A percentile compares a stretch with the other conserved stretches of the same genome.
phyloP scores from a whole-genome alignment of 1,140 invertebrate species.

The Rhagoletis pomonella region DNA sequence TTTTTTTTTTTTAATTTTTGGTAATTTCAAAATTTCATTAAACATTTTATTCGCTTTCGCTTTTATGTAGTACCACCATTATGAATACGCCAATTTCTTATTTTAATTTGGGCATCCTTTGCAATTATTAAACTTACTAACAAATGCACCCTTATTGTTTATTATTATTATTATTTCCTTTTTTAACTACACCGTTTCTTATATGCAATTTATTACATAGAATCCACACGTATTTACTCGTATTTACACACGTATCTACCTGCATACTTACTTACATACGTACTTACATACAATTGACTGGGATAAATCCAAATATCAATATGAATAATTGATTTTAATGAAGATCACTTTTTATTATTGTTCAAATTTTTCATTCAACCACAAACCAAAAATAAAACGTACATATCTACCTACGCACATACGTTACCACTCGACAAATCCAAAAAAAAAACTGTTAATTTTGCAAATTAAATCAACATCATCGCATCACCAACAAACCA shows the following conservation, averaged over 20 bases:
- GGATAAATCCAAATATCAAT: not conserved
- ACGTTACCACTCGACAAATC: slow-evolving; percentile 54
- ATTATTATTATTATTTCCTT: not conserved
- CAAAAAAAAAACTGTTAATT: slow-evolving; percentile 51
- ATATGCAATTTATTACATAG: slow-evolving; percentile 3
- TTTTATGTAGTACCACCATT: not conserved
- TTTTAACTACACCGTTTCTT: not conserved
- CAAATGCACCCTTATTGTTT: slow-evolving; percentile 5
- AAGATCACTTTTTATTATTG: slow-evolving; percentile 43
- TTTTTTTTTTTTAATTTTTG: not conserved
- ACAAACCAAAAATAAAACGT: slow-evolving; percentile 52
- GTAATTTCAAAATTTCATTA: not conserved
- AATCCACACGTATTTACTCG: not conserved
- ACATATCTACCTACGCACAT: slow-evolving; percentile 22
- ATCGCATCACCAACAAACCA: slow-evolving; percentile 52
- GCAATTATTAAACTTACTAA: slow-evolving; percentile 25
- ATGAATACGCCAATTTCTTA: not conserved
- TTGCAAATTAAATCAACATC: slow-evolving; percentile 54
- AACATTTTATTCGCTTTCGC: not conserved
- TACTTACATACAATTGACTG: slow-evolving; percentile 41
- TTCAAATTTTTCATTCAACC: slow-evolving; percentile 47
- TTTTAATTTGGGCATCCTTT: not conserved
- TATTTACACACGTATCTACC: slow-evolving; percentile 40
- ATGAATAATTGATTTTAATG: slow-evolving; percentile 44
- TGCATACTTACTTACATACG: not conserved